phyloP scores from a whole-genome alignment of 2,797 vertebrate species.

The Pangasius krempfi region DNA sequence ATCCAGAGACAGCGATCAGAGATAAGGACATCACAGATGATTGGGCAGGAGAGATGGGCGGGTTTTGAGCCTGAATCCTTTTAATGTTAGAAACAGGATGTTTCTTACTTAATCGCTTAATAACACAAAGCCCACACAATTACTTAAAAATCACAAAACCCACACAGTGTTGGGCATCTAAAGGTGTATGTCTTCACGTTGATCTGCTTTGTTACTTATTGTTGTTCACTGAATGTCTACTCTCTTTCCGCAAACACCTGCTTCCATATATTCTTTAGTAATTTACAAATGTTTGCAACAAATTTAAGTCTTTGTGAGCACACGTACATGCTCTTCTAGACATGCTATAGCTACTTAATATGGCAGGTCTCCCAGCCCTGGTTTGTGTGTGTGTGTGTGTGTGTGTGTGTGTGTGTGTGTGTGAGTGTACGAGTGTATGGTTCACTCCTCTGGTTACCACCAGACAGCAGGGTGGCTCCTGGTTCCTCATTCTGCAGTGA shows the following conservation, averaged over 20 bases:
- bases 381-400: slow-evolving; percentile 12
- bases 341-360: slow-evolving; percentile 11
- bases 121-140: slow-evolving; percentile 1
- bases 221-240: background rate
- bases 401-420: slow-evolving; percentile 19
- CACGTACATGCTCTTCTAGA: background rate
- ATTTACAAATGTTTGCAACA: background rate
- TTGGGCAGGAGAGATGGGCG: slow-evolving; percentile 43
- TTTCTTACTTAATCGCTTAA: slow-evolving; percentile 29
- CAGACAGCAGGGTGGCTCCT: slow-evolving; percentile 35
- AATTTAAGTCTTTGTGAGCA: background rate
- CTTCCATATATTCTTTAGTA: background rate
- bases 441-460: slow-evolving; percentile 48
- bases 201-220: background rate
- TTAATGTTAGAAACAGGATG: slow-evolving; percentile 10
- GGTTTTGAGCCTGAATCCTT: slow-evolving; percentile 35
- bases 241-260: background rate
- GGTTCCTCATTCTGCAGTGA: slow-evolving; percentile 17
- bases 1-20: slow-evolving; percentile 10
- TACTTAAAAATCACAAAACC: background rate
- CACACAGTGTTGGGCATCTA: background rate
- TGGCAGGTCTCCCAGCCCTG: background rate
- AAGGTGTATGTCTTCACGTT: background rate
- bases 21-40: background rate
- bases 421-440: slow-evolving; percentile 6